A percentile compares a stretch with the other conserved stretches of the same genome.
phyloP scores from a whole-genome alignment of 1,140 invertebrate genomes.

The Drosophila leontia region DNA sequence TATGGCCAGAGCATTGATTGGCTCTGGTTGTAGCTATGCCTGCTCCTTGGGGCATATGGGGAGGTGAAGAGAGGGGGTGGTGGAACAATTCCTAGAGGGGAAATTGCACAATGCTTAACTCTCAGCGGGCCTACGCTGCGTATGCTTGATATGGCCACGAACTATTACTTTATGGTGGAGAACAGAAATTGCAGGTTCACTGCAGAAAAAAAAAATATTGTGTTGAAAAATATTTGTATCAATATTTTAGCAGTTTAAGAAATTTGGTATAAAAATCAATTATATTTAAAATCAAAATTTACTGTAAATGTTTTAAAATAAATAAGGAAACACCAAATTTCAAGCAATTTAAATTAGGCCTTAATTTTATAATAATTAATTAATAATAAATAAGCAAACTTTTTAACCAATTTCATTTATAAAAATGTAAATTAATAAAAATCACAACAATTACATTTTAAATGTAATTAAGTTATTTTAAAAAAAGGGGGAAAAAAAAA shows the following conservation, averaged over 20 bases:
- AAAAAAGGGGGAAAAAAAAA: too few species aligned
- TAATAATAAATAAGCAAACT: too few species aligned
- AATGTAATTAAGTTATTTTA: too few species aligned
- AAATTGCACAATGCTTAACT: constrained; percentile 36
- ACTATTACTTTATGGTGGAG: constrained; percentile 4
- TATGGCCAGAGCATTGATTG: constrained; percentile 50
- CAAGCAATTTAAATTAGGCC: too few species aligned
- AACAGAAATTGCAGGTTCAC: background rate
- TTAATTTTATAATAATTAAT: too few species aligned
- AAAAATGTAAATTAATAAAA: too few species aligned
- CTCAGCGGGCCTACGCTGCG: constrained; percentile 44
- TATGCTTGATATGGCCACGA: constrained; percentile 32
- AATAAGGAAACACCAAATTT: background rate
- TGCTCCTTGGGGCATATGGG: background rate
- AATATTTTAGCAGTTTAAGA: background rate
- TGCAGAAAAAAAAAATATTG: background rate
- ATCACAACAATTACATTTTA: too few species aligned
- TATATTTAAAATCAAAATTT: too few species aligned
- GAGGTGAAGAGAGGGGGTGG: background rate
- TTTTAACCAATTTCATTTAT: too few species aligned
- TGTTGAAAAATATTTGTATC: background rate
- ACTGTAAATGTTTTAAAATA: background rate
- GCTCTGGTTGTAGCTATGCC: constrained; percentile 22
- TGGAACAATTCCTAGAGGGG: constrained; percentile 21
- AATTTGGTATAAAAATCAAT: background rate